Evolutionary conservation across 2,113 vertebrate genomes (phyloP), one percentile per base, ranked within the genome.

Genomic region (Ellobius talpinus): DNA sequence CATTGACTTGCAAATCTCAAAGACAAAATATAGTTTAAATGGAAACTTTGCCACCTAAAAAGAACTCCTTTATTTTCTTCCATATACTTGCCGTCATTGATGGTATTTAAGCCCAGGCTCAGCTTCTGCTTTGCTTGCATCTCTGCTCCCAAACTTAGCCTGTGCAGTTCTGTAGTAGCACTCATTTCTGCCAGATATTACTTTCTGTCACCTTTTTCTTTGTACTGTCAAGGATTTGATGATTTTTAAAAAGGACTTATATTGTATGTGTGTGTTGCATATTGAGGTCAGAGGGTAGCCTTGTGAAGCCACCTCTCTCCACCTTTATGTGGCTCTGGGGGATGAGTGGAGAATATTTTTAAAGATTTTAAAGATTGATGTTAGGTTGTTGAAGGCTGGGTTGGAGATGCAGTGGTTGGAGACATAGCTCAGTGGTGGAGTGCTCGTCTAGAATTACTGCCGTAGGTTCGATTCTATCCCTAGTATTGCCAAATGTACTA

Each of bases 321-420:
- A 31, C 82, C 11, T 47, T 42, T 39, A 19, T 86, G 42, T 47
- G 42, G 84, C 16, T 50, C 45, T 21, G 29, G 63, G 63, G 39
- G 17, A 42, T 36, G 42, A 89, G 74, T 94, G 76, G 73, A 94
- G 47, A 94, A 61, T 82, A 72, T 82, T 39, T 73, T 39, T 39
- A 61, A n/a, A 31, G 14, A 31, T 95, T 94, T 89, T 78, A 89
- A 96, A 96, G 66, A 36, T 92, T 42, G 12, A 88, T 90, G 66
- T 88, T 45, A 50, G 7, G 8, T 86, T 79, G 8, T 88, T 81
- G 63, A 63, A 19, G 52, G 36, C 36, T 39, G 39, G 5, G 10
- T 33, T 24, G 29, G 68, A 39, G 47, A 63, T 42, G 31, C 4
- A 47, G 45, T 31, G 33, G 24, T 11, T 88, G 50, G 78, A 81